Conservation (phyloP, 2,113 vertebrate species). For the Bucco capensis region DNA sequence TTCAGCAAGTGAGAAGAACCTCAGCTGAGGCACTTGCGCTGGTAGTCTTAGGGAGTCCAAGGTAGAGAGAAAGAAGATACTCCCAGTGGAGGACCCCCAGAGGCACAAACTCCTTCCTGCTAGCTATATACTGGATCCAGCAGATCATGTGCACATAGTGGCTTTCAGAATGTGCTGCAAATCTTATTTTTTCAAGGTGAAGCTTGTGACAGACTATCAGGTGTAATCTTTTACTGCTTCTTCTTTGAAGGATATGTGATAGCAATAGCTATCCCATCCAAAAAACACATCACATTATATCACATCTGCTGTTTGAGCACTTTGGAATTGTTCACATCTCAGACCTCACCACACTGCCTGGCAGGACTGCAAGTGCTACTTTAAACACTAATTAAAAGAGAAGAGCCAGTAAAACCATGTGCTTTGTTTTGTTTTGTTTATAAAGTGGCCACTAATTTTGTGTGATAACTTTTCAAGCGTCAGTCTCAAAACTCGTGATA, state of each 20-base stretch:
- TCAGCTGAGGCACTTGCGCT: background rate
- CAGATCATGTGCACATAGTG: fast-evolving
- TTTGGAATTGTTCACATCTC: background rate
- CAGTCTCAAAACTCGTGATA: background rate
- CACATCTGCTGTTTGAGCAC: background rate
- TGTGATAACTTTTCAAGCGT: background rate
- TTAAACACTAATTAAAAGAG: background rate
- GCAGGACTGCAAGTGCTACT: background rate
- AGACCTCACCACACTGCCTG: background rate
- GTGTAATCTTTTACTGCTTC: background rate
- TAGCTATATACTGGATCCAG: background rate
- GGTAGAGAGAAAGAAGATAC: background rate
- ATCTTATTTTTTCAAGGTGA: background rate
- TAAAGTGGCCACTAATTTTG: background rate
- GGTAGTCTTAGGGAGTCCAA: background rate
- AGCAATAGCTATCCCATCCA: background rate
- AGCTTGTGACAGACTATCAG: background rate
- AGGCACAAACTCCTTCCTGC: background rate
- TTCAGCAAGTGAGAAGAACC: background rate
- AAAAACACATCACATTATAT: background rate
- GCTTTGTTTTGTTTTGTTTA: no score
- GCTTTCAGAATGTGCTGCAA: background rate
- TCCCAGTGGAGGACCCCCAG: background rate
- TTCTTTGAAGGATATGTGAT: background rate
- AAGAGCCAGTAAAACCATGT: background rate